phyloP scores from a whole-genome alignment of 2,113 vertebrate genomes.

The Pseudopipra pipra region DNA sequence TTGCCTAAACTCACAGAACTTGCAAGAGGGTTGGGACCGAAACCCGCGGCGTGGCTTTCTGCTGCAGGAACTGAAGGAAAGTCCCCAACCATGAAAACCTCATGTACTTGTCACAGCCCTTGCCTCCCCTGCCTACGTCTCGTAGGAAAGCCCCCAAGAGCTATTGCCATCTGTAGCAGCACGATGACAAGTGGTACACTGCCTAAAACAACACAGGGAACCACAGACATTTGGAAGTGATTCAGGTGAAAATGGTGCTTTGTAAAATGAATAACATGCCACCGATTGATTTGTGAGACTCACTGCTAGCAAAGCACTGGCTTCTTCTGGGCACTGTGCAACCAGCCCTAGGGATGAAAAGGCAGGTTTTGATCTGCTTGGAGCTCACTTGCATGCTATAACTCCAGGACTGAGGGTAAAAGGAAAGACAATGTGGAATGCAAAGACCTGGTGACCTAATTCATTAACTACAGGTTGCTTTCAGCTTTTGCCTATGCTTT shows the following conservation, averaged over 20 bases:
- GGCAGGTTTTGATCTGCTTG: background rate
- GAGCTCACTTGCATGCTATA: background rate
- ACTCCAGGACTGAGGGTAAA: background rate
- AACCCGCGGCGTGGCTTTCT: background rate
- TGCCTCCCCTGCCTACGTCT: slow-evolving; percentile 32
- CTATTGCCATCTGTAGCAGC: slow-evolving; percentile 47
- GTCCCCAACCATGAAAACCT: background rate
- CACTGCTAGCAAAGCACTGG: background rate
- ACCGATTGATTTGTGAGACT: background rate
- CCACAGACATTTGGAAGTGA: slow-evolving; percentile 46
- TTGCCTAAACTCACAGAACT: background rate
- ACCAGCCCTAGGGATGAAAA: background rate
- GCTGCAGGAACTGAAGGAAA: background rate
- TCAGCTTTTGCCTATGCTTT: background rate
- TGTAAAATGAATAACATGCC: background rate
- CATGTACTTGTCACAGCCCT: slow-evolving; percentile 29
- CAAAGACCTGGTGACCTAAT: slow-evolving; percentile 19
- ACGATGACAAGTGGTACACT: slow-evolving; percentile 28
- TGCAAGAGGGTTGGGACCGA: background rate
- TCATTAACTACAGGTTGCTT: background rate
- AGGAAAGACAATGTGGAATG: background rate
- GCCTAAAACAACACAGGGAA: slow-evolving; percentile 40
- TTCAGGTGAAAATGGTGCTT: slow-evolving; percentile 31
- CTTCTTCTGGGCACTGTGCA: background rate
- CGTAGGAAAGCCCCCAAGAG: slow-evolving; percentile 45